Percentiles rank a stretch among this genome's conserved stretches.
Evolutionary conservation across 2,888 invertebrate genomes (phyloP).

Genomic region (Torymus texanus): DNA sequence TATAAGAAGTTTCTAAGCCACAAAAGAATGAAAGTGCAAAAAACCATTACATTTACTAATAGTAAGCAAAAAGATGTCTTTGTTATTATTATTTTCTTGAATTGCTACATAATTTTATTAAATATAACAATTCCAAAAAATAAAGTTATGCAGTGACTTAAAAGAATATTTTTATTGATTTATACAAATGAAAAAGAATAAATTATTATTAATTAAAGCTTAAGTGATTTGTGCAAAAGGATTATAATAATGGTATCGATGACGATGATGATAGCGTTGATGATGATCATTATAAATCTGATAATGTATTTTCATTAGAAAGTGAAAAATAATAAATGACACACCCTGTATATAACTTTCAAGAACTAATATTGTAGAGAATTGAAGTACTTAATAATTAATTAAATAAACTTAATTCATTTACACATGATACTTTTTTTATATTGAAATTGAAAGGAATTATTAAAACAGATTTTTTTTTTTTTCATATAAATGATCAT

Average conservation of each 20-base stretch:
- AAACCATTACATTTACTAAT: not conserved
- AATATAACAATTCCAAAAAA: constrained; percentile 20
- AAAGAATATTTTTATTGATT: not conserved
- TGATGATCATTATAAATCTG: not conserved
- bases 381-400: no score
- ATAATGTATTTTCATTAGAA: not conserved
- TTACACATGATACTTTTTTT: no score
- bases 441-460: no score
- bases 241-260: constrained; percentile 14
- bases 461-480: no score
- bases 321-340: no score
- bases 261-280: constrained; percentile 5
- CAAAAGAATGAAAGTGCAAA: constrained; percentile 15
- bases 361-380: no score
- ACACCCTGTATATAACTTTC: no score
- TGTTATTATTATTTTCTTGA: no score
- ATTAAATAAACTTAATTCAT: no score
- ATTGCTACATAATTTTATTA: not conserved
- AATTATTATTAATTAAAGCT: constrained; percentile 22
- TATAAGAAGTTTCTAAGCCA: constrained; percentile 47
- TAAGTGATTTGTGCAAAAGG: constrained; percentile 2
- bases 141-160: constrained; percentile 8
- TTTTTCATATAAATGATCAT: no score
- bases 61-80: constrained; percentile 1
- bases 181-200: no score